Percentiles rank a stretch among this genome's conserved stretches.
phyloP scores from a whole-genome alignment of 92 coral and sea anemone genomes.

The Phenganax marumi region DNA sequence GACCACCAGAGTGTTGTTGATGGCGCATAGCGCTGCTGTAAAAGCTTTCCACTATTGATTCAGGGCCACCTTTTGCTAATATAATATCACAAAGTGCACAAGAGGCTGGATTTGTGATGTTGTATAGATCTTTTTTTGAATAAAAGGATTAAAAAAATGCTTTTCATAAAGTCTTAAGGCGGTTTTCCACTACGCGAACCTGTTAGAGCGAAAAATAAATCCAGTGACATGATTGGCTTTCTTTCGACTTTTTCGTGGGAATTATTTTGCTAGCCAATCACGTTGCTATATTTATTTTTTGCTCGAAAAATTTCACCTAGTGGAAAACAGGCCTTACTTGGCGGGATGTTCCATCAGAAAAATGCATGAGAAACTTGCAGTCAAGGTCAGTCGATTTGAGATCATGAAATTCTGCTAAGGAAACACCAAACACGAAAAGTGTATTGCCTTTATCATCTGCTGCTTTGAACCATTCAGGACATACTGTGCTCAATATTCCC shows the following conservation, averaged over 20 bases:
- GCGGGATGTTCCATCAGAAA: background rate
- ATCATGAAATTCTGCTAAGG: background rate
- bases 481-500: constrained; percentile 29
- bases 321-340: no score
- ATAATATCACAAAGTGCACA: constrained; percentile 27
- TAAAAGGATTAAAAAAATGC: background rate
- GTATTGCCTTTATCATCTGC: constrained; percentile 3
- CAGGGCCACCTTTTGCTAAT: constrained; percentile 32
- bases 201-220: no score
- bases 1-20: constrained; percentile 44
- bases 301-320: no score
- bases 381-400: background rate
- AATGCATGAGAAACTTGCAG: background rate
- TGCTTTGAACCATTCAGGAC: constrained; percentile 29
- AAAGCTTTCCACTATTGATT: constrained; percentile 31
- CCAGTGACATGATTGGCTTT: no score
- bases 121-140: background rate
- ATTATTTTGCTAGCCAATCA: no score
- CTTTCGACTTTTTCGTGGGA: no score
- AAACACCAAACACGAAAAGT: background rate
- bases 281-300: no score
- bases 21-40: constrained; percentile 42
- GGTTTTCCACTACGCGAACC: no score
- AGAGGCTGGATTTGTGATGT: constrained; percentile 19
- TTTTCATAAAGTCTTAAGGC: background rate